A percentile compares a stretch with the other conserved stretches of the same genome.
phyloP scores from a whole-genome alignment of 1,140 invertebrate species.

The Vanessa tameamea region DNA sequence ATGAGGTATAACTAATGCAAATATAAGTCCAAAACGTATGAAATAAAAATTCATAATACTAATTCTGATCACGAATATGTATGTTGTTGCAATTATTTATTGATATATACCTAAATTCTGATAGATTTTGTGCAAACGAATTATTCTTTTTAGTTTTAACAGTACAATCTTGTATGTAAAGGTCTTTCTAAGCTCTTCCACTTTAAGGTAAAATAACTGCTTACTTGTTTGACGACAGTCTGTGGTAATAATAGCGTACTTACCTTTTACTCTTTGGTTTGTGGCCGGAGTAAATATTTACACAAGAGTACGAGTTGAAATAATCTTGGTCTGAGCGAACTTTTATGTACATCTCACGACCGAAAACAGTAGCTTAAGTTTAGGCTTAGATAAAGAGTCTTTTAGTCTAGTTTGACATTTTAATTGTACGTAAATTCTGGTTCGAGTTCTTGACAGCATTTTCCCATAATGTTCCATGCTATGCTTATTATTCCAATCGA shows the following conservation, averaged over 20 bases:
- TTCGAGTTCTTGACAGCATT: too few relatives aligned
- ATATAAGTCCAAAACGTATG: too few relatives aligned
- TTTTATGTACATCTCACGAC: constrained; percentile 8
- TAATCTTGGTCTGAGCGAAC: constrained; percentile 22
- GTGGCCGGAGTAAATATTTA: constrained; percentile 27
- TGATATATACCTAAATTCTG: too few relatives aligned
- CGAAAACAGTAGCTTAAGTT: constrained; percentile 2
- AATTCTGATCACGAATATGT: too few relatives aligned
- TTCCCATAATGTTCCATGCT: too few relatives aligned
- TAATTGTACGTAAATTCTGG: too few relatives aligned
- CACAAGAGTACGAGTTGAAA: constrained; percentile 21
- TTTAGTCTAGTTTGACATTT: not conserved
- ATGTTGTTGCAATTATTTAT: too few relatives aligned
- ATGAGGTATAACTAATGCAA: too few relatives aligned
- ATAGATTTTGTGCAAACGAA: too few relatives aligned
- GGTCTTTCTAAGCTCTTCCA: constrained; percentile 12
- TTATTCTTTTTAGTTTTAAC: not conserved
- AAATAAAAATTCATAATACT: too few relatives aligned
- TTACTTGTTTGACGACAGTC: constrained; percentile 6
- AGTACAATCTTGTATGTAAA: not conserved
- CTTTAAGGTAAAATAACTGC: constrained; percentile 6
- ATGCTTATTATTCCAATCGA: not conserved
- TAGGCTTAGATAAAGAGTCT: constrained; percentile 2
- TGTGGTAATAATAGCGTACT: constrained; percentile 24
- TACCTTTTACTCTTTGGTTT: constrained; percentile 11